Evolutionary conservation across 2,113 vertebrate species (phyloP).

Genomic region (Dipodomys spectabilis): DNA sequence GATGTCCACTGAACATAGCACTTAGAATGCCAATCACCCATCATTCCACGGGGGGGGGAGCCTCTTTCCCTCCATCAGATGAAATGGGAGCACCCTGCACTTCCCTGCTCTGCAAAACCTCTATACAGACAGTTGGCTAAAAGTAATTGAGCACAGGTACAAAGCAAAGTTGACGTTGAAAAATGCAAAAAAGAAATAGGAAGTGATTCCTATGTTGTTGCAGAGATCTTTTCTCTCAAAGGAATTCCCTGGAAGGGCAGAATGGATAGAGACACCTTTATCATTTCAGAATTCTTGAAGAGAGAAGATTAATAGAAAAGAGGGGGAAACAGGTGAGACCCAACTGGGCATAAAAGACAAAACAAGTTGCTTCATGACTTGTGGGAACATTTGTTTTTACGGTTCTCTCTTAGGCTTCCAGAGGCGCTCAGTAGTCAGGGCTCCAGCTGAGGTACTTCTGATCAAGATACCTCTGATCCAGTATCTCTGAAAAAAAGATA

Average conservation of each 20-base stretch:
- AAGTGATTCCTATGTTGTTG: neutral
- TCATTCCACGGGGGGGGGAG: neutral
- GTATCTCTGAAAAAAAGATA: too few relatives aligned
- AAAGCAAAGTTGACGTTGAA: neutral
- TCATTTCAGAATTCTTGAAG: constrained; percentile 17
- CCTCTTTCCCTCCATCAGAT: neutral
- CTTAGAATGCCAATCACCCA: neutral
- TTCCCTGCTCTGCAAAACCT: neutral
- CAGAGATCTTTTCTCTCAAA: constrained; percentile 8
- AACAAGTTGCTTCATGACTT: neutral
- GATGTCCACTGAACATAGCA: neutral
- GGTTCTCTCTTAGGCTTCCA: neutral
- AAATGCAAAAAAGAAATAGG: neutral
- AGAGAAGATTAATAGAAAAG: neutral
- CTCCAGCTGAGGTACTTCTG: neutral
- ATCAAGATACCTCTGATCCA: too few relatives aligned
- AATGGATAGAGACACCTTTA: neutral
- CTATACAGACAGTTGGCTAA: neutral
- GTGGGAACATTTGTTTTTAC: neutral
- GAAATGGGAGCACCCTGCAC: neutral
- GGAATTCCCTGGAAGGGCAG: neutral
- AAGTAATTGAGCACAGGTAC: neutral
- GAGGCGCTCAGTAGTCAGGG: neutral
- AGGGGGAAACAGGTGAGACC: neutral
- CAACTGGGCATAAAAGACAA: neutral